Conservation (phyloP, 2,113 vertebrate species). For the Ptilonorhynchus violaceus region DNA sequence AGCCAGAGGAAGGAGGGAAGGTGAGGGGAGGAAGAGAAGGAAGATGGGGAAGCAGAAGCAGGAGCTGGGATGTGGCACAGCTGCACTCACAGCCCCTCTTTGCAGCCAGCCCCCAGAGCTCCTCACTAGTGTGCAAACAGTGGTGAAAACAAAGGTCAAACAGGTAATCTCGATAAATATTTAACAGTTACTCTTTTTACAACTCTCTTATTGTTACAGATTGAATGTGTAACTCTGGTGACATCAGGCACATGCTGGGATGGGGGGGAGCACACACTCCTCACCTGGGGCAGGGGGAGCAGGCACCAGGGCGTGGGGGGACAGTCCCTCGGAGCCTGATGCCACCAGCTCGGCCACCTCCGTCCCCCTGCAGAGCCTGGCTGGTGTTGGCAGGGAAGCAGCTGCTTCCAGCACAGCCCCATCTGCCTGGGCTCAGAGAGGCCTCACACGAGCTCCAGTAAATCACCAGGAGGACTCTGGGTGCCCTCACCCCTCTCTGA, state of each 20-base stretch:
- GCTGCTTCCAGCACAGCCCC: neutral
- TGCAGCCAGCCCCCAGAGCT: neutral
- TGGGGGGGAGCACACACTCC: neutral
- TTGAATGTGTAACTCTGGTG: neutral
- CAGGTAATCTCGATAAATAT: conserved; percentile 61
- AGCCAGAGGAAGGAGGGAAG: neutral
- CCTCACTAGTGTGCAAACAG: neutral
- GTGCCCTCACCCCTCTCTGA: neutral
- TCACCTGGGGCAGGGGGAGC: neutral
- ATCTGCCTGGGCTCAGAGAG: neutral
- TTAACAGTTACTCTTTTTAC: conserved; percentile 35
- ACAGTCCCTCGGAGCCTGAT: neutral
- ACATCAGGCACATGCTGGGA: neutral
- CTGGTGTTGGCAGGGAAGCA: neutral
- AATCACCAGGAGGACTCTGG: neutral
- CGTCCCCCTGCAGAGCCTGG: neutral
- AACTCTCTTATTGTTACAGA: conserved; percentile 4
- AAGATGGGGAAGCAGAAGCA: neutral
- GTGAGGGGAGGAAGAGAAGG: neutral
- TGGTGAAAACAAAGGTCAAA: conserved; percentile 51
- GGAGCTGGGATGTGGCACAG: neutral
- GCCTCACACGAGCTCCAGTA: neutral
- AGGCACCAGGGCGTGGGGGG: accelerated
- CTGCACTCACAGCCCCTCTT: neutral
- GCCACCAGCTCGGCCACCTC: neutral